Percentiles rank a stretch among this genome's conserved stretches.
Evolutionary conservation across 53 echinoderm and acorn worm genomes (phyloP).

Genomic region (Apostichopus leukothele): DNA sequence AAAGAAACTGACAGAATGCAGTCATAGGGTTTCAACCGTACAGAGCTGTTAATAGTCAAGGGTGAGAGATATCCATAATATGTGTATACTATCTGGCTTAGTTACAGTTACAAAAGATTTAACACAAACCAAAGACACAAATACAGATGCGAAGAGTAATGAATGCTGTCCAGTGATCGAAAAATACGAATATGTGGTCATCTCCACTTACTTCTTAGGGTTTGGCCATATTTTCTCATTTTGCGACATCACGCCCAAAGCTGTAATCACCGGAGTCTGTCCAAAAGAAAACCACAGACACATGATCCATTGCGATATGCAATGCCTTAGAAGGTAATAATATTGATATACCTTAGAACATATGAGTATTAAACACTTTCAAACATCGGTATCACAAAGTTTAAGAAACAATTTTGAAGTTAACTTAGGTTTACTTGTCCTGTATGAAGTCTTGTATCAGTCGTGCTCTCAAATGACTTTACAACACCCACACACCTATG

Average conservation of each 20-base stretch:
- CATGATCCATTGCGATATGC: no score
- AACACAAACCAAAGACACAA: not conserved
- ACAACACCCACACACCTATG: no score
- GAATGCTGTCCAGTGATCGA: not conserved
- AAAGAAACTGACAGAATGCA: not conserved
- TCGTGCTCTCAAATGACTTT: no score
- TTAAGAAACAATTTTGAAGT: no score
- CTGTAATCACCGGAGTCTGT: constrained; percentile 56
- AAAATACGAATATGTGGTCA: not conserved
- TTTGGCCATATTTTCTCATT: constrained; percentile 53
- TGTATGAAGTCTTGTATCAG: no score
- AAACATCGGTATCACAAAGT: no score
- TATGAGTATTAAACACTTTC: no score
- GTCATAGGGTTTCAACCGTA: not conserved
- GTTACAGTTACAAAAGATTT: not conserved
- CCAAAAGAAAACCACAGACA: not conserved
- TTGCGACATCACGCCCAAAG: constrained; percentile 50
- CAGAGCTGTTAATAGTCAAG: not conserved
- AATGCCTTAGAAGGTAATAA: no score
- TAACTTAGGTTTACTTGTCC: no score
- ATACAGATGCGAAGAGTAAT: not conserved
- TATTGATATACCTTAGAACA: no score
- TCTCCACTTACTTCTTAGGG: constrained; percentile 49
- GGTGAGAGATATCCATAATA: not conserved
- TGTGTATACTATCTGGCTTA: no score